phyloP scores from a whole-genome alignment of 1,140 invertebrate species.

The Ceratoteleas bidentatus region DNA sequence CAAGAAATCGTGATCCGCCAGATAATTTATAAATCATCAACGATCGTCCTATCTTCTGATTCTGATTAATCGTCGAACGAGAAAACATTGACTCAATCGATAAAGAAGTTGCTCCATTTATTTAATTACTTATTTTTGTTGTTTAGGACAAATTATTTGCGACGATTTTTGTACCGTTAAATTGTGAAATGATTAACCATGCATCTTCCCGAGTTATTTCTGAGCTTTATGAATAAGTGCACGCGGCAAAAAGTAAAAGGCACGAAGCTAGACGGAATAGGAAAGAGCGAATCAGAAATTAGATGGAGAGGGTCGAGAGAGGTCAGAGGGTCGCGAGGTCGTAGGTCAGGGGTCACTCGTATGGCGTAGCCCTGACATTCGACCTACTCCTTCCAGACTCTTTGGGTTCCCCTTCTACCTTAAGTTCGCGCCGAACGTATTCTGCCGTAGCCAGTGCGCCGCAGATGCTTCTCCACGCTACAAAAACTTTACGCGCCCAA shows the following conservation, averaged over 20 bases:
- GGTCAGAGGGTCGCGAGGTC: slow-evolving; percentile 75
- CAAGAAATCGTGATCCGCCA: slow-evolving; percentile 1
- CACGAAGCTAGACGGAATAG: slow-evolving; percentile 56
- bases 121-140: too few species aligned
- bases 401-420: slow-evolving; percentile 59
- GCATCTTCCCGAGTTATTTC: neutral
- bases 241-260: slow-evolving; percentile 45
- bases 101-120: too few species aligned
- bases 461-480: slow-evolving; percentile 49
- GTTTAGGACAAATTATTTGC: neutral
- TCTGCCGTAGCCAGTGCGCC: slow-evolving; percentile 49
- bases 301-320: slow-evolving; percentile 69
- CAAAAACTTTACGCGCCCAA: slow-evolving; percentile 54
- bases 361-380: slow-evolving; percentile 79
- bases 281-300: slow-evolving; percentile 63
- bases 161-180: neutral
- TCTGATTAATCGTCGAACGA: too few species aligned
- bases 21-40: slow-evolving; percentile 17
- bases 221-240: slow-evolving; percentile 25
- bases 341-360: slow-evolving; percentile 76
- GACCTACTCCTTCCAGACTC: slow-evolving; percentile 75
- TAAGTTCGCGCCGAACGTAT: slow-evolving; percentile 53
- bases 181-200: neutral
- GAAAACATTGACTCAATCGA: too few species aligned
- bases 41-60: too few species aligned